Base-by-base conservation (phyloP, 2,888 invertebrate species). In the Tipula unca region DNA sequence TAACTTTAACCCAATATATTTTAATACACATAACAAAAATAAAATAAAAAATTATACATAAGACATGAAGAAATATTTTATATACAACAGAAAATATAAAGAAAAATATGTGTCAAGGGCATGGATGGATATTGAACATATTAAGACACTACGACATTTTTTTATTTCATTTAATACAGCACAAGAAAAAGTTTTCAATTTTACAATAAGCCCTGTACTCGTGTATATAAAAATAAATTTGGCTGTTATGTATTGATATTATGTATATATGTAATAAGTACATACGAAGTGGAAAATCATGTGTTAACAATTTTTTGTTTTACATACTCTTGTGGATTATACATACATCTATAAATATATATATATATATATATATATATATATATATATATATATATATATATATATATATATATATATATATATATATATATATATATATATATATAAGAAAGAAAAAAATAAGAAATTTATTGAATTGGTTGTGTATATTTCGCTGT, bases 21-120 rank as follows among this genome's bases (percentile, higher is more conserved):
- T 69, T 69, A 69, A 69, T 69, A 69, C 25, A 69, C 69, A 69
- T 69, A 69, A 69, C 69, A 69, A 69, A 69, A 69, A 69, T 25
- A 69, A 6, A 48, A 17, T 17, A 42, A 42, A 42, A 42, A 42
- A n/a, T 14, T 69, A 25, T 69, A 69, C 69, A 69, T 69, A 69
- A 69, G 69, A 69, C 69, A 69, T 69, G 69, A 69, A 69, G 69
- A 69, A 69, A 69, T 69, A 69, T 69, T 69, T 69, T 69, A 69
- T 69, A 13, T 69, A 69, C 25, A 69, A 69, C 69, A 69, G 48
- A 48, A 69, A 69, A 69, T 69, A 69, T 69, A 69, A 69, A 69
- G 69, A 69, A 69, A 48, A 69, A 69, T 69, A 69, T 69, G 69
- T 69, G 69, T 69, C 69, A 69, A 69, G 69, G 69, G 69, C 69